A percentile compares a stretch with the other conserved stretches of the same genome.
Evolutionary conservation across 2,888 invertebrate species (phyloP).

Genomic region (Incurvaria masculella): DNA sequence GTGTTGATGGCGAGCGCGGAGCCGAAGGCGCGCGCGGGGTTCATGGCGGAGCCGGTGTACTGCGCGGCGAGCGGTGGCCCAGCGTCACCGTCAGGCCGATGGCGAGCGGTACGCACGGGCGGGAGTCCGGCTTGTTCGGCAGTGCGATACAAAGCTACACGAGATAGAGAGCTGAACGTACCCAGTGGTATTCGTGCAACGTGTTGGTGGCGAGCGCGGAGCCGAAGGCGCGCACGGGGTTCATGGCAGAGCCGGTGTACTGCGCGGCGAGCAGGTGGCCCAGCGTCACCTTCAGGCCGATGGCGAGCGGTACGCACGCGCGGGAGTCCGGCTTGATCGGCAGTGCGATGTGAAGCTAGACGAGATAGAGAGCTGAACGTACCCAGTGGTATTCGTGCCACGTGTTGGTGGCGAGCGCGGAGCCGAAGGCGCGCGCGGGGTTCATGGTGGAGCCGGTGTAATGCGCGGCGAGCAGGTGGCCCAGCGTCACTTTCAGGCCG

Average conservation of each 20-base stretch:
- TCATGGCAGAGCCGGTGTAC: slow-evolving; percentile 89
- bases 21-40: slow-evolving; percentile 75
- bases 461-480: slow-evolving; percentile 81
- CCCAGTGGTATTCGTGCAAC: slow-evolving; percentile 78
- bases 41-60: slow-evolving; percentile 72
- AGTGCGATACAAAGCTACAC: slow-evolving; percentile 24
- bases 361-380: slow-evolving; percentile 49
- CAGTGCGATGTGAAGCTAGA: no score
- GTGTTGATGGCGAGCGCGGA: slow-evolving; percentile 65
- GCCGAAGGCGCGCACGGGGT: slow-evolving; percentile 87
- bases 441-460: slow-evolving; percentile 91
- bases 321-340: slow-evolving; percentile 75
- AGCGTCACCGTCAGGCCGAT: slow-evolving; percentile 75
- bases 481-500: slow-evolving; percentile 80
- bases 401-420: slow-evolving; percentile 70
- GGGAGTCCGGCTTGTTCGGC: slow-evolving; percentile 74
- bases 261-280: slow-evolving; percentile 84
- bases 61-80: slow-evolving; percentile 69
- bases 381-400: slow-evolving; percentile 82
- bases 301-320: slow-evolving; percentile 79
- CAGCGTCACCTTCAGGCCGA: slow-evolving; percentile 81
- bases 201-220: slow-evolving; percentile 74
- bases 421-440: slow-evolving; percentile 86
- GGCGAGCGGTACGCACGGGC: slow-evolving; percentile 70
- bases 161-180: slow-evolving; percentile 32